Base-by-base conservation (phyloP, 2,888 invertebrate genomes). In the Amblyjoppa proteus region DNA sequence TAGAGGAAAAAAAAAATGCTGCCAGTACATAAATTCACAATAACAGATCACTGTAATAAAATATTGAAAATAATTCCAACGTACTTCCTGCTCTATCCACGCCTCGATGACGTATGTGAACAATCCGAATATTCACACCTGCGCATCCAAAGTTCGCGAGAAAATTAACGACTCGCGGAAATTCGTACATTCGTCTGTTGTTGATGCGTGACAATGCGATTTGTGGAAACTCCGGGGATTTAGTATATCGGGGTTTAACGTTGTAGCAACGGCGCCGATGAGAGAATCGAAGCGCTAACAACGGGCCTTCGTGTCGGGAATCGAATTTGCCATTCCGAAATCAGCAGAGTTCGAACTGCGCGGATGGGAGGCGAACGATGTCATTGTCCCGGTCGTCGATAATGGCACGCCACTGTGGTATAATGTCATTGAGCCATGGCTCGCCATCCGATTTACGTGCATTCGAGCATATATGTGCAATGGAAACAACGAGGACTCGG, bases 291-390 rank as follows among this genome's bases (percentile, higher is more conserved):
- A 61, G 61, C 70, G 70, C 51, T 51, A 31, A 70, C 70, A 53
- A 71, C 71, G 34, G 34, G 53, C 38, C 16, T 28, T 28, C 31
- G 28, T 16, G 61, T 61, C 71, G 71, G 53, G 53, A 71, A 71
- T 71, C 53, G 53, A 71, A 38, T 71, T 71, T 71, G 53, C 34
- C 31, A 71, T 53, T 71, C 38, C 71, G 71, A 38, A 71, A 71
- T 71, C 71, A 71, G 71, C 53, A 71, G 53, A 53, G 53, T 25
- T 51, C 34, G 20, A 53, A 34, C 71, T 31, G 20, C 28, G 61
- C 31, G 34, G 31, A 34, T 31, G 53, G 28, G 38, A 53, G 20
- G 53, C 25, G 38, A 71, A 56, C 71, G 71, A 71, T 38, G 71
- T 20, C 53, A 71, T 71, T 71, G 71, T 71, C 71, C 71, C 53